These are phyloP conservation scores for Himalopsyche anomala DNA, from an alignment of 2,888 invertebrate species.

Conservation along the genomic window DNA sequence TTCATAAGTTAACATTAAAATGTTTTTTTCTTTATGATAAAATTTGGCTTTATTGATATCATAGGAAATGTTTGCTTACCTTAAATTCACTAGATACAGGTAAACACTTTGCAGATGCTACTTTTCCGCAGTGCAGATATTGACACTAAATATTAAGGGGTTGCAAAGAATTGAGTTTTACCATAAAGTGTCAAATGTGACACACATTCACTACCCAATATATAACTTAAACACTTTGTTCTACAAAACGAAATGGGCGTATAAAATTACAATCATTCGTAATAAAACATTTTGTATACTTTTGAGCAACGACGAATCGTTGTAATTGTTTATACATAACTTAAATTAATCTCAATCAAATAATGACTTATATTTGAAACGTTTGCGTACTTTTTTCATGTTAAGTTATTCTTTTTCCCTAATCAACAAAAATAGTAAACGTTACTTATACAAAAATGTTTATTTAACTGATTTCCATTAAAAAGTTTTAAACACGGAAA, in stretches of 20 bases:
- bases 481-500: not conserved
- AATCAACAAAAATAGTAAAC: not conserved
- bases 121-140: constrained; percentile 64
- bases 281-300: not conserved
- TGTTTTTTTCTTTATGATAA: not conserved
- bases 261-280: not conserved
- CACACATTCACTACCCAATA: constrained; percentile 31
- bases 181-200: not conserved
- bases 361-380: constrained; percentile 13
- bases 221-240: not conserved
- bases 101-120: constrained; percentile 52
- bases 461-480: not conserved
- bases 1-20: too few species aligned
- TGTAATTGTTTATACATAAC: constrained; percentile 9
- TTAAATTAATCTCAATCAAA: not conserved
- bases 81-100: constrained; percentile 50
- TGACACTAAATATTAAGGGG: constrained; percentile 55
- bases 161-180: constrained; percentile 11
- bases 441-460: not conserved
- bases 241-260: constrained; percentile 21
- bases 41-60: not conserved
- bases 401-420: not conserved
- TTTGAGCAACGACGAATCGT: not conserved
- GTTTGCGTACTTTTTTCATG: constrained; percentile 12
- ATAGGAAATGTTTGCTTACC: constrained; percentile 49